Base-by-base conservation (phyloP, 2,888 invertebrate genomes). In the Drosophila macrospina region DNA sequence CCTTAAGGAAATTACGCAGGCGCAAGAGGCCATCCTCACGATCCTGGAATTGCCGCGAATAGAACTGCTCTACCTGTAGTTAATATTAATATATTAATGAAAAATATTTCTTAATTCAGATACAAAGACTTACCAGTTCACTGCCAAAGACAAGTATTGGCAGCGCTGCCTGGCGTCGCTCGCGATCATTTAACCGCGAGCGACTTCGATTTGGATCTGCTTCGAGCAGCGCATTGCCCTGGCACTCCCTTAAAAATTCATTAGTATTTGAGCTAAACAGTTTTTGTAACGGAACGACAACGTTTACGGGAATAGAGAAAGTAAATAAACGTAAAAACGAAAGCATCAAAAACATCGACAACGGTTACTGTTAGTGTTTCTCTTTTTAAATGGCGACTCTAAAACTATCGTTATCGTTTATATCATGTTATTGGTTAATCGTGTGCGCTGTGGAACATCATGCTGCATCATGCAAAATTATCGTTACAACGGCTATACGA, bases 71-170 rank as follows among this genome's bases (percentile, higher is more conserved):
- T 2, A 98, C 96, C 96, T 96, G 86, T 8, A 74, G 55, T 0
- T 20, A 1, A 16, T 6, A 44, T 26, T 20, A 20, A 6, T 1
- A 10, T 15, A 7, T 5, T 20, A 15, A 28, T 37, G 10, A 3
- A 1, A 28, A 11, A 13, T 8, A 15, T 42, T 24, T 32, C 13
- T n/a, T 6, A 6, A 28, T 1, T 7, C 28, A 28, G 2, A 28
- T 28, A 28, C 8, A 26, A 13, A 5, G 13, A 26, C 1, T 88
- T 91, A 97, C 98, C 93, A 98, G 92, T 54, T 96, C 96, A 91
- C 95, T 95, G 63, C 98, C 98, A 92, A 98, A 98, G 41, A 98
- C 97, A 57, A 98, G 94, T 86, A 98, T 97, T 0, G 98, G 97
- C 65, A 97, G 91, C 0, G 97, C 97, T 0, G 98, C 98, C 91